Percentiles rank a stretch among this genome's conserved stretches.
phyloP scores from a whole-genome alignment of 2,888 invertebrate genomes.

The Eulithis testata region DNA sequence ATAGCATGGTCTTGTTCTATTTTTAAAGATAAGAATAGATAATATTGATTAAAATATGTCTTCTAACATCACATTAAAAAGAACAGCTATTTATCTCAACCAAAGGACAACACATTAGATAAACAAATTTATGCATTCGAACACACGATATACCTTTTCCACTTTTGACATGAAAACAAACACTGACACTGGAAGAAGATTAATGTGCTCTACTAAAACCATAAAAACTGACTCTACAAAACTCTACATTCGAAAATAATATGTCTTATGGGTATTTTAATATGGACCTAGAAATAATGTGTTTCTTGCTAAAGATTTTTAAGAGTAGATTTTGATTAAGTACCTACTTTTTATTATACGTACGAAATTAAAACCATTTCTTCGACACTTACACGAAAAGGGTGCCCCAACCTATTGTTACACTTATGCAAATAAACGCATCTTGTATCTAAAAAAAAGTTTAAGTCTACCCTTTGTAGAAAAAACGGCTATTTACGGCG shows the following conservation, averaged over 20 bases:
- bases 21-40: background rate
- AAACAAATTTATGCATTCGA: slow-evolving; percentile 28
- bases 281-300: no score
- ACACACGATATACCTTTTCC: slow-evolving; percentile 26
- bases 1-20: background rate
- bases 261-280: background rate
- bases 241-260: slow-evolving; percentile 5
- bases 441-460: no score
- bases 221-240: slow-evolving; percentile 25
- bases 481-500: no score
- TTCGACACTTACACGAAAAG: no score
- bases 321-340: no score
- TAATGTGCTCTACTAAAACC: slow-evolving; percentile 49
- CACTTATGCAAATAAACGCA: no score
- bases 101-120: slow-evolving; percentile 30
- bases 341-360: no score
- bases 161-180: slow-evolving; percentile 72
- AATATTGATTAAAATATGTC: slow-evolving; percentile 13
- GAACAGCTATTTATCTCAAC: slow-evolving; percentile 17
- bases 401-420: no score
- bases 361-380: no score
- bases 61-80: slow-evolving; percentile 28
- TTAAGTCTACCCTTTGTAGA: no score
- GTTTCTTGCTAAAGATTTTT: no score
- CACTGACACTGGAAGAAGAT: slow-evolving; percentile 70